These are phyloP conservation scores for Leptinotarsa texana DNA, from an alignment of 1,140 invertebrate species.

Conservation along the genomic window DNA sequence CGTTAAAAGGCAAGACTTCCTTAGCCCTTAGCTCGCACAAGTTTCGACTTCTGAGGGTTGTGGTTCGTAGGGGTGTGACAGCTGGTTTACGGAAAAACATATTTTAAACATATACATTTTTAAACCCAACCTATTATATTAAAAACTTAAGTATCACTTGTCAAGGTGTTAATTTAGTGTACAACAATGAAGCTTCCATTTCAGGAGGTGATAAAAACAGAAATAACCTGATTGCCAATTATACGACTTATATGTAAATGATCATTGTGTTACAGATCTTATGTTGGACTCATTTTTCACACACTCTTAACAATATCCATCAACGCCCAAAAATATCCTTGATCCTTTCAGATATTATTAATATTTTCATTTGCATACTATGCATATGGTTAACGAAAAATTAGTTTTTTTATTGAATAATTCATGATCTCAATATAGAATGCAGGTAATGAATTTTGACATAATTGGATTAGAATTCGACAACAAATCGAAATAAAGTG, in stretches of 20 bases:
- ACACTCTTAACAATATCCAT: not conserved
- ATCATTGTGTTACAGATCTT: not conserved
- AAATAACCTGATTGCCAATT: not conserved
- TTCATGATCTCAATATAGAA: not conserved
- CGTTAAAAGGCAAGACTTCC: no score
- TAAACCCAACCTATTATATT: no score
- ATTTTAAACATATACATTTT: no score
- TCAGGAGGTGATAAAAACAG: not conserved
- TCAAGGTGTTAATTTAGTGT: not conserved
- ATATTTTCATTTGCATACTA: slow-evolving; percentile 4
- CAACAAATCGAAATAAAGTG: not conserved
- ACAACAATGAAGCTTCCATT: not conserved
- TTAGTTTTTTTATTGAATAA: not conserved
- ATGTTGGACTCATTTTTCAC: not conserved
- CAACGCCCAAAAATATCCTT: slow-evolving; percentile 7
- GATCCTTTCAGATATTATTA: not conserved
- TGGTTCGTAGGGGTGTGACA: no score
- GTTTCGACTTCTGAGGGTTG: no score
- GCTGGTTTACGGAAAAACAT: no score
- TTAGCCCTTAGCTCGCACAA: no score
- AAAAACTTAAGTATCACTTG: not conserved
- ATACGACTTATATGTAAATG: not conserved
- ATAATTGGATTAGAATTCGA: not conserved
- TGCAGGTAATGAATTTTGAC: slow-evolving; percentile 2
- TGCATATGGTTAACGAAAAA: not conserved